A percentile compares a stretch with the other conserved stretches of the same genome.
Evolutionary conservation across 2,888 invertebrate genomes (phyloP).

Genomic region (Mechanitis mazaeus): DNA sequence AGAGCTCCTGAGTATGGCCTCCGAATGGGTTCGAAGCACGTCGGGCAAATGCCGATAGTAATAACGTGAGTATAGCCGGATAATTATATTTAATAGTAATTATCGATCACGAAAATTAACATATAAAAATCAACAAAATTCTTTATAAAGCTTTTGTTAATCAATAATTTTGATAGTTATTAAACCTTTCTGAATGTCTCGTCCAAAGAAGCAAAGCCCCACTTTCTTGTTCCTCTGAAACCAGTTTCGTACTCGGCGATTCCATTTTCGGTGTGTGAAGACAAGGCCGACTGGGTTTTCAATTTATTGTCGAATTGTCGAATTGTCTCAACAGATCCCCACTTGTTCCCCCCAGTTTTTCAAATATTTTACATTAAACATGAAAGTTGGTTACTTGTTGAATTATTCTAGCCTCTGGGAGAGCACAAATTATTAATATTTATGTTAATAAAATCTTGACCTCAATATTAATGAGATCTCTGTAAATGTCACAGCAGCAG

Average conservation of each 20-base stretch:
- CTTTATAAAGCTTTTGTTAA: no score
- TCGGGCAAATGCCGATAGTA: no score
- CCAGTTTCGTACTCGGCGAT: background rate
- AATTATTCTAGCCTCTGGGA: background rate
- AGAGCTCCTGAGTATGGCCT: no score
- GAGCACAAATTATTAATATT: background rate
- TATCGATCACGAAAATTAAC: no score
- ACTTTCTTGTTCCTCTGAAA: slow-evolving; percentile 3
- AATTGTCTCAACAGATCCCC: background rate
- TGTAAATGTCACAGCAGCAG: background rate
- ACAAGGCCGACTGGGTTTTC: background rate
- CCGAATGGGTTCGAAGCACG: no score
- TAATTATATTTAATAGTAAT: no score
- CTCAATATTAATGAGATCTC: background rate
- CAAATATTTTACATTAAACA: no score
- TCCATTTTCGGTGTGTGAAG: background rate
- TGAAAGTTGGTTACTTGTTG: no score
- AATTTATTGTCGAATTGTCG: background rate
- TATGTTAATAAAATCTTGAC: slow-evolving; percentile 1
- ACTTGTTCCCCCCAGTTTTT: no score
- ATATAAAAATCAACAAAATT: no score
- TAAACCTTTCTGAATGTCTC: background rate
- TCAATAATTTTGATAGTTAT: background rate
- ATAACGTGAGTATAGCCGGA: no score
- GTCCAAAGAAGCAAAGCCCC: background rate